These are phyloP conservation scores for Cyrtorhinus lividipennis DNA, from an alignment of 1,140 invertebrate genomes.

Conservation along the genomic window DNA sequence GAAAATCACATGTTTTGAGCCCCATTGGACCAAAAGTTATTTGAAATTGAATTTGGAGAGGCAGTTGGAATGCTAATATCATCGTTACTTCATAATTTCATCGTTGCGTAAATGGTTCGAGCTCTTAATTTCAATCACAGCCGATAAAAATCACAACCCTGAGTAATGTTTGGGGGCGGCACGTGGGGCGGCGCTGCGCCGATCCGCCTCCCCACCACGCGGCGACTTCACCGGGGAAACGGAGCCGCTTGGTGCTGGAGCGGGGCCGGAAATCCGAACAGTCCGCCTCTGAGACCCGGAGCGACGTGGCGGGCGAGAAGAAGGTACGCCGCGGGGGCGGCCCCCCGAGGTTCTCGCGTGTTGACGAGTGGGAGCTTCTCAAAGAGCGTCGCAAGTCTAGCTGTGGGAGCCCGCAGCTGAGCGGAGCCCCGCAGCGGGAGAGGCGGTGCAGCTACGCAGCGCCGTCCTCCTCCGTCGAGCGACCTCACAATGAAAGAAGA, in stretches of 20 bases:
- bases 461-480: slow-evolving; percentile 18
- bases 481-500: slow-evolving; percentile 24
- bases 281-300: background rate
- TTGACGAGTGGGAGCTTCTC: slow-evolving; percentile 17
- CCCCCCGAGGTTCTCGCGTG: background rate
- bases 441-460: slow-evolving; percentile 27
- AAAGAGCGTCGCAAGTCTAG: slow-evolving; percentile 29
- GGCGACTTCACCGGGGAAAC: background rate
- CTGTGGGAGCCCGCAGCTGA: slow-evolving; percentile 15
- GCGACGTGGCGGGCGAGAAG: background rate
- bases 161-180: too few relatives aligned
- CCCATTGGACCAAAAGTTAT: too few relatives aligned
- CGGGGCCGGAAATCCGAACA: background rate
- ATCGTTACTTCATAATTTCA: too few relatives aligned
- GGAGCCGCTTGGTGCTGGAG: background rate
- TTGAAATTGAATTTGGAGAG: too few relatives aligned
- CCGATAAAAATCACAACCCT: too few relatives aligned
- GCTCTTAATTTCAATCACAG: too few relatives aligned
- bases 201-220: background rate
- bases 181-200: background rate
- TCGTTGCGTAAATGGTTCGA: too few relatives aligned
- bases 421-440: slow-evolving; percentile 12
- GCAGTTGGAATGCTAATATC: too few relatives aligned
- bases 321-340: background rate
- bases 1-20: too few relatives aligned